Evolutionary conservation across 2,888 invertebrate species (phyloP).

Genomic region (Limenitis camilla): DNA sequence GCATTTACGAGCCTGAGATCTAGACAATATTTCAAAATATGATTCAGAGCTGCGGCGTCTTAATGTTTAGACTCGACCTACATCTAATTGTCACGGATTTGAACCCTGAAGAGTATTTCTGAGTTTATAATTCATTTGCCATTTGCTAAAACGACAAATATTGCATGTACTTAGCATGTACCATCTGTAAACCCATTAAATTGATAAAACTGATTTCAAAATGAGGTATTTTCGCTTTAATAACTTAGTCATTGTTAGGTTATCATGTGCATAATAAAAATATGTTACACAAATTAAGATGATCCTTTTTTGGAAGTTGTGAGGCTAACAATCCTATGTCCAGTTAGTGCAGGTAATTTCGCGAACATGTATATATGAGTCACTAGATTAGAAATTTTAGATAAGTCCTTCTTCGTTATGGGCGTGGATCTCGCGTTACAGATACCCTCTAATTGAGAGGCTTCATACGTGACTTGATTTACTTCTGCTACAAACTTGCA

Average conservation of each 20-base stretch:
- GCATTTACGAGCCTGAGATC: conserved; percentile 2
- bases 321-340: conserved; percentile 11
- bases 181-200: not conserved
- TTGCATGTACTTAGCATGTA: not conserved
- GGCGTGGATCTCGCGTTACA: conserved; percentile 51
- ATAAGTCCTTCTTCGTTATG: conserved; percentile 59
- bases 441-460: conserved; percentile 57
- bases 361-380: conserved; percentile 47
- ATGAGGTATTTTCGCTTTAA: no score
- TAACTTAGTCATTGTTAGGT: no score
- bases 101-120: not conserved
- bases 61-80: not conserved
- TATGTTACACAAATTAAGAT: not conserved
- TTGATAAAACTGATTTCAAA: not conserved
- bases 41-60: not conserved
- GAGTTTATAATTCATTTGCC: not conserved
- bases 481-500: conserved; percentile 33
- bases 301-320: not conserved
- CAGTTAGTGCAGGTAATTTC: conserved; percentile 37
- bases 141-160: not conserved
- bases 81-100: not conserved
- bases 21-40: conserved; percentile 3
- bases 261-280: not conserved
- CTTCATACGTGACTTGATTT: conserved; percentile 51
- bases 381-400: conserved; percentile 63